phyloP scores from a whole-genome alignment of 92 coral and sea anemone genomes.

The Porites rus region DNA sequence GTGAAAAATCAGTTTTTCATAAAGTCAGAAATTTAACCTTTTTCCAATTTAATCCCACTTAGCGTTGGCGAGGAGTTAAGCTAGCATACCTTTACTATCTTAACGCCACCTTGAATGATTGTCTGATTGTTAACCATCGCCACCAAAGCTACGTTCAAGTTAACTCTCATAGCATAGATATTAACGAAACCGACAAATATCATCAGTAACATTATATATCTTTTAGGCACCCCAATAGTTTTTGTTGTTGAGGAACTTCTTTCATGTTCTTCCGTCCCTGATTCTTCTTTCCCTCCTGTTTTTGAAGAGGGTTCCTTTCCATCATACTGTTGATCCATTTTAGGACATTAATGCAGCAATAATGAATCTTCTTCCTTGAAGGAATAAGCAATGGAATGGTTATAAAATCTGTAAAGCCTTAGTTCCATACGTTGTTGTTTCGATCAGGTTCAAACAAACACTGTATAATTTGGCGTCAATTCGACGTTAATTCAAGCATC shows the following conservation, averaged over 20 bases:
- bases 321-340: constrained; percentile 15
- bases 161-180: constrained; percentile 94
- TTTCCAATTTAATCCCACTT: background rate
- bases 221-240: constrained; percentile 75
- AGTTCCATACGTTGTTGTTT: no score
- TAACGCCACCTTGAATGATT: constrained; percentile 72
- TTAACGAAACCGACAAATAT: constrained; percentile 93
- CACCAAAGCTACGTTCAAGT: constrained; percentile 93
- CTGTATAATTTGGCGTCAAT: no score
- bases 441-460: no score
- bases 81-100: constrained; percentile 64
- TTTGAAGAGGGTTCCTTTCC: background rate
- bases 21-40: background rate
- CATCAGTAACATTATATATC: constrained; percentile 87
- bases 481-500: no score
- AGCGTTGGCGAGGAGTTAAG: background rate
- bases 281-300: background rate
- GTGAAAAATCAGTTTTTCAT: no score
- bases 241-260: background rate
- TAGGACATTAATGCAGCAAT: background rate
- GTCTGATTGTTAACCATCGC: constrained; percentile 98
- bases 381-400: no score
- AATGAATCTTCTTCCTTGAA: background rate
- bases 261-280: background rate
- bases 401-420: no score